Evolutionary conservation across 2,113 vertebrate genomes (phyloP), one percentile per base, ranked within the genome.

Genomic region (Melospiza melodia): DNA sequence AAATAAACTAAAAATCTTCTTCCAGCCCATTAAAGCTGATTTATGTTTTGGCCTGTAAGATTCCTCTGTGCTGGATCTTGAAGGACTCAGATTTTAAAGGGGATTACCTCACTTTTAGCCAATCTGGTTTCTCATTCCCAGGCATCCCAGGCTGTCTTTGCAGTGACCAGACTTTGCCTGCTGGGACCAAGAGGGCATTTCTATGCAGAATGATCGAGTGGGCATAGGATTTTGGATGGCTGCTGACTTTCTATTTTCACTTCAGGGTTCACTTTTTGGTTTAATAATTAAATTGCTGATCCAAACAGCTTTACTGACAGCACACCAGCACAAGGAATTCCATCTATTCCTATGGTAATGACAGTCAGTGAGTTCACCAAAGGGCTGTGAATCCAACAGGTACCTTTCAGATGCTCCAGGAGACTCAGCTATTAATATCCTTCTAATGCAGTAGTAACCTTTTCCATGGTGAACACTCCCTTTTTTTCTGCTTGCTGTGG

Each of bases 1-100:
- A 98, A 97, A 98, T 94, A 98, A 98, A 97, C 97, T 97, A 87
- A 93, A 97, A 97, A 97, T 97, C 72, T 88, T 97, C 95, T 98
- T 97, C 96, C 96, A 98, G 97, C 93, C 94, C 96, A 97, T 97
- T 97, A 97, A 98, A 97, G 87, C 86, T 97, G 95, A 97, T 96
- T 97, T 97, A 79, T 97, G 90, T 95, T 98, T 97, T 97, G 93
- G 93, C 94, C 85, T 48, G 41, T 80, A 76, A 76, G 97, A 97
- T 92, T 97, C 93, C 77, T 97, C 74, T 57, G 87, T 81, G 69
- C 92, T 90, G 80, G 68, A 84, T 85, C 96, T 93, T 92, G 87
- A 96, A 85, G 90, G 90, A 96, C 63, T 68, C 90, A 66, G 96
- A 85, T 93, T 86, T 87, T 80, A 89, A 85, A 96, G 90, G 89